phyloP scores from a whole-genome alignment of 2,888 invertebrate genomes.

The Chalcis sispes region DNA sequence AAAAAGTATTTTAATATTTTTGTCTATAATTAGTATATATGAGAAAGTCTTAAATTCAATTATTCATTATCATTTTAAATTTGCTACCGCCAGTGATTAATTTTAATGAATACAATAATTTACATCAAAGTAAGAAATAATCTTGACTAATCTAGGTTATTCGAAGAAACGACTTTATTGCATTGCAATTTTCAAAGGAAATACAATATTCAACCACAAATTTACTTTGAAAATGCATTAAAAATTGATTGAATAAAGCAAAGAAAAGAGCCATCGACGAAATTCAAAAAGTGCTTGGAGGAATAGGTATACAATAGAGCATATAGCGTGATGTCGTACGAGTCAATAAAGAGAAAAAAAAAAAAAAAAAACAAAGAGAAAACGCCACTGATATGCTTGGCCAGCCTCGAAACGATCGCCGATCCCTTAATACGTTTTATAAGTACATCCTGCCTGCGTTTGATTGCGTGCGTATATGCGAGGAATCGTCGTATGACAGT shows the following conservation, averaged over 20 bases:
- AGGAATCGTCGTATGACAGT: constrained; percentile 29
- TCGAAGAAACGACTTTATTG: too few relatives aligned
- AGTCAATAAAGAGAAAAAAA: background rate
- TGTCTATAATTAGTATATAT: too few relatives aligned
- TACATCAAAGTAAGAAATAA: too few relatives aligned
- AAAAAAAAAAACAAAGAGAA: constrained; percentile 16
- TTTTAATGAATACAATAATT: too few relatives aligned
- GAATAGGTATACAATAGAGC: constrained; percentile 23
- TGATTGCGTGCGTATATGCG: constrained; percentile 42
- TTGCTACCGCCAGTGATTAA: too few relatives aligned
- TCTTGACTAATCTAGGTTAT: too few relatives aligned
- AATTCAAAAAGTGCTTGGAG: constrained; percentile 1
- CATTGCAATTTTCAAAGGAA: too few relatives aligned
- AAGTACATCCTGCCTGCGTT: constrained; percentile 57
- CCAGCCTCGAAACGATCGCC: constrained; percentile 11
- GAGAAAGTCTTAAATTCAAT: too few relatives aligned
- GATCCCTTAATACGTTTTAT: constrained; percentile 15
- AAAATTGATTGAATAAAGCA: too few relatives aligned
- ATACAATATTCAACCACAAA: background rate
- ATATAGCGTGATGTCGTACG: constrained; percentile 4
- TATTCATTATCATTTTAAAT: too few relatives aligned
- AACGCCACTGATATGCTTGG: constrained; percentile 12
- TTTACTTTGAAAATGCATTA: too few relatives aligned
- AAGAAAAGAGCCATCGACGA: constrained; percentile 32
- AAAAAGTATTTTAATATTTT: too few relatives aligned